Evolutionary conservation across 92 coral and sea anemone genomes (phyloP).

Genomic region (Epizoanthus ramosus): DNA sequence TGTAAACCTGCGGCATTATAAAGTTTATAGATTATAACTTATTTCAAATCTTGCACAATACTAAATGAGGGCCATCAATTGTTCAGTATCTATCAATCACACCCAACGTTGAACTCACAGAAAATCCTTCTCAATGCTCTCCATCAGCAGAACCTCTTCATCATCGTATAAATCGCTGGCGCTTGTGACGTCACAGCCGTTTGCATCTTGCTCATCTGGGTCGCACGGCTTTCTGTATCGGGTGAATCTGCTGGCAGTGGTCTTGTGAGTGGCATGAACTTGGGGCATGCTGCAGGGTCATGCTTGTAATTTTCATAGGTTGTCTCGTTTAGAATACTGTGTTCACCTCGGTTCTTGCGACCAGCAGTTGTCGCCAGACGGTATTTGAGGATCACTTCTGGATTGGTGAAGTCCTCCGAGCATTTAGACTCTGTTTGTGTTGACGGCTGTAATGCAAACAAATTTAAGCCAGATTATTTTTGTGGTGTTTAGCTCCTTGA

Average conservation of each 20-base stretch:
- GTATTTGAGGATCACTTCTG: slow-evolving; percentile 31
- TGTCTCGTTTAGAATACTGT: slow-evolving; percentile 30
- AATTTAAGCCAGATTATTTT: too few species aligned
- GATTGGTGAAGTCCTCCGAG: slow-evolving; percentile 21
- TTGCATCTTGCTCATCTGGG: not conserved
- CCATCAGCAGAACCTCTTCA: slow-evolving; percentile 17
- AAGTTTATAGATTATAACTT: too few species aligned
- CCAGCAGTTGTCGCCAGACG: slow-evolving; percentile 32
- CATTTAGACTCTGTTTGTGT: not conserved
- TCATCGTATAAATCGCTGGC: slow-evolving; percentile 17
- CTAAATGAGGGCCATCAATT: too few species aligned
- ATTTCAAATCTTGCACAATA: too few species aligned
- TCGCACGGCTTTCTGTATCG: slow-evolving; percentile 11
- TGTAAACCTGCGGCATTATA: too few species aligned
- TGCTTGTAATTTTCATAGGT: slow-evolving; percentile 35
- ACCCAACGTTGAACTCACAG: not conserved
- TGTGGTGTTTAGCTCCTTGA: too few species aligned
- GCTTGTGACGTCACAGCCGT: not conserved
- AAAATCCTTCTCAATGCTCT: slow-evolving; percentile 18
- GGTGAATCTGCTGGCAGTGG: slow-evolving; percentile 3
- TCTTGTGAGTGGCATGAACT: slow-evolving; percentile 23
- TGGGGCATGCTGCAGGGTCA: slow-evolving; percentile 11
- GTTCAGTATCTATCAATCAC: not conserved
- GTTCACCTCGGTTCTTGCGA: slow-evolving; percentile 6
- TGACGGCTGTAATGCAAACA: slow-evolving; percentile 17